A percentile compares a stretch with the other conserved stretches of the same genome.
These are phyloP conservation scores for Erpornis zantholeuca DNA, from an alignment of 2,113 vertebrate genomes.

Conservation along the genomic window DNA sequence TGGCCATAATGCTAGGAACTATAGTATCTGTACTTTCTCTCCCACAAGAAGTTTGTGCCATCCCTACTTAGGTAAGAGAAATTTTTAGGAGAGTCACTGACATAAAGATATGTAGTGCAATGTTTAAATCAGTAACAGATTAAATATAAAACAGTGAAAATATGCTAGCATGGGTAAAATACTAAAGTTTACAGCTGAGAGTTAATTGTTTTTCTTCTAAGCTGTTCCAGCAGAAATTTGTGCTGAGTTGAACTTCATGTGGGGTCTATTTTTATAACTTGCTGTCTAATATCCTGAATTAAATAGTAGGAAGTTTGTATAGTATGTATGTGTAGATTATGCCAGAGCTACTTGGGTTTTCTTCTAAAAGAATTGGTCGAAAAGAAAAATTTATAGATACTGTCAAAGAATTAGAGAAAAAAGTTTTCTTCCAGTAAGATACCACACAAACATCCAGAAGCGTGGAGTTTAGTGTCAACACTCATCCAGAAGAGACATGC, in stretches of 20 bases:
- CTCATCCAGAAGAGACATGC: neutral
- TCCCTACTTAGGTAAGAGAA: neutral
- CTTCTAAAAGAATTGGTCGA: neutral
- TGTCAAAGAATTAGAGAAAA: neutral
- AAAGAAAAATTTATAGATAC: neutral
- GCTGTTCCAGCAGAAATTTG: slow-evolving; percentile 12
- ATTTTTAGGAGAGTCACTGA: neutral
- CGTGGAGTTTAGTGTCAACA: neutral
- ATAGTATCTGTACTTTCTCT: neutral
- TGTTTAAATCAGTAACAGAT: neutral
- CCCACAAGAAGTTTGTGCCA: neutral
- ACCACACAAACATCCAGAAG: neutral
- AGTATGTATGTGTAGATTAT: neutral
- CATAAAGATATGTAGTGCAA: neutral
- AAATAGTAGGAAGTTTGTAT: neutral
- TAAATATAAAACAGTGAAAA: neutral
- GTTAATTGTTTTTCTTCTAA: neutral
- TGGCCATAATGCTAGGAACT: neutral
- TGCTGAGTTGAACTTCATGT: neutral
- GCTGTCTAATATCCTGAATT: neutral
- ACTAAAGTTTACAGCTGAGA: neutral
- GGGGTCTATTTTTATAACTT: neutral
- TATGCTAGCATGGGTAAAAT: neutral
- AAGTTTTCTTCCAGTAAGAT: neutral
- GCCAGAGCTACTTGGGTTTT: neutral